Evolutionary conservation across 30 jellyfish, hydroid and myxozoan genomes (phyloP), one percentile per base, ranked within the genome.

Genomic region (Catostylus mosaicus): DNA sequence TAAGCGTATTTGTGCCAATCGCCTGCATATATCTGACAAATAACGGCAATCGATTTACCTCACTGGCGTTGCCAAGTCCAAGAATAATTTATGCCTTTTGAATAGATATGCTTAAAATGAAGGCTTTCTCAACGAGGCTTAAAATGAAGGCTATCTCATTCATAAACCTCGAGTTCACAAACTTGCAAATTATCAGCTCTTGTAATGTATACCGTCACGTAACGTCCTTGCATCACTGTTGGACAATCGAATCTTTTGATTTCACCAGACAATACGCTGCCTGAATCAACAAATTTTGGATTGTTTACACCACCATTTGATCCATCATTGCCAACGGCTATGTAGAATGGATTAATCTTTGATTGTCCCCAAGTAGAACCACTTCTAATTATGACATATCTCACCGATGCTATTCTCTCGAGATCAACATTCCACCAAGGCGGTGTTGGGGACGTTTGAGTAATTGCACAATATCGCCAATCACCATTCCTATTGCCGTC

Each of bases 401-500:
- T 61, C 5, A 67, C 63, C 18, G 63, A 27, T 1, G 80, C 80
- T 35, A 7, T 37, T 2, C 61, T 32, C 23, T 31, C 56, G 37
- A 67, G 80, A 67, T 67, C 80, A 27, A 67, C 80, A n/a, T 6
- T 23, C 80, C 80, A 67, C 80, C 80, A 67, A 2, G 80, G n/a
- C n/a, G n/a, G 63, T 9, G 10, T 7, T 1, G 1, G 1, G 30
- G 29, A 3, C 6, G 29, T 20, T 12, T 40, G 4, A 12, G 62
- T 67, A 5, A 22, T 20, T 3, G 45, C 35, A 35, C 74, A 61
- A 3, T 2, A 3, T 61, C 16, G 2, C 74, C 74, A 61, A 9
- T 61, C 40, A 32, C 74, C 36, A 61, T 32, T 10, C 26, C 38
- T 61, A 35, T 61, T 26, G 26, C 74, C 74, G 26, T 61, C 74